Evolutionary conservation across 2,888 invertebrate genomes (phyloP).

Genomic region (Smittia sp.): DNA sequence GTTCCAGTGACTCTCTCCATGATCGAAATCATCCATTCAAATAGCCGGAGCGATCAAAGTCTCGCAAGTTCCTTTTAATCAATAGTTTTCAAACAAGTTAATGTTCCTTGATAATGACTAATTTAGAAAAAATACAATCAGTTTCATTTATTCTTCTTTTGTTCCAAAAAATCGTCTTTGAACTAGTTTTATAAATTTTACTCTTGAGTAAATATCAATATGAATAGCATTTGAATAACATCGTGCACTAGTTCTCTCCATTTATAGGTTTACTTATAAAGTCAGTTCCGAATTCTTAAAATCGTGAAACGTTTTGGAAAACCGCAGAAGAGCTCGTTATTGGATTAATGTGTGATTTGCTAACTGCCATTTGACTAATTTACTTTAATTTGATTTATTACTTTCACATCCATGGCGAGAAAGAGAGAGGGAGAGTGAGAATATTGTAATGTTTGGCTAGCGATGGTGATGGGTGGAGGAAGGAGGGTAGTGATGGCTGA

Average conservation of each 20-base stretch:
- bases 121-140: conserved; percentile 23
- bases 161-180: conserved; percentile 12
- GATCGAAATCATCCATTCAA: too few relatives aligned
- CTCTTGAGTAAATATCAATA: not conserved
- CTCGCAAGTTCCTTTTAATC: conserved; percentile 15
- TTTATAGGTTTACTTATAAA: conserved; percentile 1
- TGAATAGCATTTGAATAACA: conserved; percentile 16
- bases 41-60: not conserved
- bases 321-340: conserved; percentile 7
- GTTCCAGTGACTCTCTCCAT: too few relatives aligned
- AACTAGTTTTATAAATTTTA: conserved; percentile 25
- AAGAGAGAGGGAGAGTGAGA: too few relatives aligned
- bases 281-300: conserved; percentile 11
- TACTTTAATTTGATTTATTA: conserved; percentile 28
- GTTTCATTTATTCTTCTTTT: not conserved
- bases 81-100: conserved; percentile 14
- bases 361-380: conserved; percentile 3
- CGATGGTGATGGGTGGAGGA: not conserved
- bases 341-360: conserved; percentile 23
- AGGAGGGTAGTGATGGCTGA: not conserved
- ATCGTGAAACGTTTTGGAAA: conserved; percentile 1
- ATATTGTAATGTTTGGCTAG: not conserved
- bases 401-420: conserved; percentile 8
- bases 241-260: conserved; percentile 8
- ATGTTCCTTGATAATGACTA: conserved; percentile 11